These are phyloP conservation scores for Propsilocerus akamusi DNA, from an alignment of 1,140 invertebrate species.

Conservation along the genomic window DNA sequence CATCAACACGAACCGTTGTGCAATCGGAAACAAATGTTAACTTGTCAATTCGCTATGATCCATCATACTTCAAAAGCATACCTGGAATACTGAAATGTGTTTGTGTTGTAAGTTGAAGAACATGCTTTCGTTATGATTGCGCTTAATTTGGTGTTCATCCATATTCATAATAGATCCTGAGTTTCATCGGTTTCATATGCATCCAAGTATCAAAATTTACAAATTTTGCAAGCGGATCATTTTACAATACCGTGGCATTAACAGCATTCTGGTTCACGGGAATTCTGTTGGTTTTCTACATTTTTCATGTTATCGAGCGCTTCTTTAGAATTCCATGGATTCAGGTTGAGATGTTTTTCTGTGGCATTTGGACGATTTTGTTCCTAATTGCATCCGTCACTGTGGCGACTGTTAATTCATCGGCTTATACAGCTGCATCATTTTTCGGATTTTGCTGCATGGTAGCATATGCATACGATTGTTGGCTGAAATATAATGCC, in stretches of 20 bases:
- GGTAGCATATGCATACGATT: conserved; percentile 56
- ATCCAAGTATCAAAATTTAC: conserved; percentile 36
- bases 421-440: conserved; percentile 39
- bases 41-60: conserved; percentile 51
- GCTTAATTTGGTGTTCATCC: conserved; percentile 7
- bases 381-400: conserved; percentile 49
- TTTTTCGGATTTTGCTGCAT: conserved; percentile 66
- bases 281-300: conserved; percentile 58
- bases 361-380: conserved; percentile 45
- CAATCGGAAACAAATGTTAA: conserved; percentile 43
- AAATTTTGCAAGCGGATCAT: conserved; percentile 31
- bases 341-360: conserved; percentile 63
- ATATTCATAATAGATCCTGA: conserved; percentile 37
- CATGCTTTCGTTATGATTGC: conserved; percentile 1
- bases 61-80: conserved; percentile 43
- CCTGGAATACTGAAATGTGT: conserved; percentile 59
- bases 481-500: conserved; percentile 50
- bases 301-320: conserved; percentile 73
- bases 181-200: conserved; percentile 69
- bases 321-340: conserved; percentile 74
- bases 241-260: conserved; percentile 69
- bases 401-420: conserved; percentile 32
- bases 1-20: conserved; percentile 45
- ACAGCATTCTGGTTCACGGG: conserved; percentile 71
- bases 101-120: conserved; percentile 50